These are phyloP conservation scores for Platyrinchus mystaceus DNA, from an alignment of 2,797 vertebrate genomes.

Conservation along the genomic window DNA sequence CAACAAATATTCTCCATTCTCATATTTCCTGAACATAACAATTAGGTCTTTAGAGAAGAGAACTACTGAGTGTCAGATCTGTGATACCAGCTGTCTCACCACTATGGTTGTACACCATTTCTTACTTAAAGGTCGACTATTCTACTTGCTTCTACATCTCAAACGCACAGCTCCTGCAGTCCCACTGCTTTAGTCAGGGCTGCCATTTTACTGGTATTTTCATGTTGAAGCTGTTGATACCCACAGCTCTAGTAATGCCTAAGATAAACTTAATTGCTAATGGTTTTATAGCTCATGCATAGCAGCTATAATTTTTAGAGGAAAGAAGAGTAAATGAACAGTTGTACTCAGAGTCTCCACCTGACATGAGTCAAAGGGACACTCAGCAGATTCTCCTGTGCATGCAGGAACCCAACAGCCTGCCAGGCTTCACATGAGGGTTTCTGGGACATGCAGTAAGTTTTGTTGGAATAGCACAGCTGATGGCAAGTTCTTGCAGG, in stretches of 20 bases:
- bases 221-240: neutral
- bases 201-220: neutral
- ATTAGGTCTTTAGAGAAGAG: neutral
- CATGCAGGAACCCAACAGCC: neutral
- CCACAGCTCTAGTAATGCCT: neutral
- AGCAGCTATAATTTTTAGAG: neutral
- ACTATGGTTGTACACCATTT: neutral
- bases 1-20: neutral
- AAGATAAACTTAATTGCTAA: neutral
- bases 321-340: neutral
- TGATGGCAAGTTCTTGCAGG: neutral
- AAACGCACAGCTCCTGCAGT: accelerated
- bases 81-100: neutral
- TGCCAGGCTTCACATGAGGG: neutral
- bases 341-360: neutral
- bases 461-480: neutral
- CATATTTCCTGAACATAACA: neutral
- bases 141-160: neutral
- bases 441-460: neutral
- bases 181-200: neutral
- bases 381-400: neutral
- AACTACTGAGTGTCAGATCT: neutral
- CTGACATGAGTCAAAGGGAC: neutral
- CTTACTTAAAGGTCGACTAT: neutral
- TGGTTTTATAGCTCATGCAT: neutral